phyloP scores from a whole-genome alignment of 2,888 invertebrate species.

The Herminia tarsipennalis region DNA sequence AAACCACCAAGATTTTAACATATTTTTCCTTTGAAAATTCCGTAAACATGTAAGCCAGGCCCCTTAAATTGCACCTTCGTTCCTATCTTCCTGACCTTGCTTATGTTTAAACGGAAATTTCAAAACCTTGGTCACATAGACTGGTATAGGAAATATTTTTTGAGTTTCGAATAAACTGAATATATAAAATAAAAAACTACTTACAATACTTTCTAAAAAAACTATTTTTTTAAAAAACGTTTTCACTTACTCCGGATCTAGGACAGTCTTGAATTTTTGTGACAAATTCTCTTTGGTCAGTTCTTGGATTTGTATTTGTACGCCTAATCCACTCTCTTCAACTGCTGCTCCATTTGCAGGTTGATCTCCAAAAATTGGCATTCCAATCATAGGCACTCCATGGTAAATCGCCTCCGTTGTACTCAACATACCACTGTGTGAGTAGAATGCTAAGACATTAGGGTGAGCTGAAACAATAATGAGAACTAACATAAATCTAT shows the following conservation, averaged over 20 bases:
- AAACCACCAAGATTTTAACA: too few relatives aligned
- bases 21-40: too few relatives aligned
- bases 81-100: too few relatives aligned
- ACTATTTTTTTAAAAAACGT: too few relatives aligned
- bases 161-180: too few relatives aligned
- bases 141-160: too few relatives aligned
- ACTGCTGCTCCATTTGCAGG: slow-evolving; percentile 81
- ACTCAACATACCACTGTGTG: slow-evolving; percentile 85
- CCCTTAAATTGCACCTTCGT: too few relatives aligned
- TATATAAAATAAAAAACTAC: neutral
- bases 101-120: too few relatives aligned
- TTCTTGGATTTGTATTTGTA: slow-evolving; percentile 68
- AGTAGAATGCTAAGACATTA: slow-evolving; percentile 77
- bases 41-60: too few relatives aligned
- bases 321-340: slow-evolving; percentile 82
- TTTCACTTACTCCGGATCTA: slow-evolving; percentile 78
- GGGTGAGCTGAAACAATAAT: slow-evolving; percentile 55
- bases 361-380: slow-evolving; percentile 87
- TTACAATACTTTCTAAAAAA: too few relatives aligned
- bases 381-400: slow-evolving; percentile 85
- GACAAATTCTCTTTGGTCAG: slow-evolving; percentile 77
- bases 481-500: too few relatives aligned
- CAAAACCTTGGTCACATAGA: too few relatives aligned
- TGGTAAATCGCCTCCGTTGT: slow-evolving; percentile 85
- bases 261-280: slow-evolving; percentile 74